A percentile compares a stretch with the other conserved stretches of the same genome.
Evolutionary conservation across 2,113 vertebrate genomes (phyloP).

Genomic region (Thinocorus orbignyianus): DNA sequence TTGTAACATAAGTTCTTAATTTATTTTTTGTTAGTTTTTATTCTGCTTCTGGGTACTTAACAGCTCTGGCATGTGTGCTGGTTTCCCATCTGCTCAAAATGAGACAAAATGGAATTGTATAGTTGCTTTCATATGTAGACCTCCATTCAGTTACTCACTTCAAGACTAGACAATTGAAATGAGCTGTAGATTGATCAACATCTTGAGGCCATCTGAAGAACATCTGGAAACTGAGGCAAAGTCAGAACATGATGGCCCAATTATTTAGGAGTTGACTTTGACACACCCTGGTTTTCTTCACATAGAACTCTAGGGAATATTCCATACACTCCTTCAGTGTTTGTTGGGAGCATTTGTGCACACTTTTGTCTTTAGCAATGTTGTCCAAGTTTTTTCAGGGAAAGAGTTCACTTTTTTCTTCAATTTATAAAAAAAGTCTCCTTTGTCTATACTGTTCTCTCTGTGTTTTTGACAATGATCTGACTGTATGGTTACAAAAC

Average conservation of each 20-base stretch:
- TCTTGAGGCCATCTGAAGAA: conserved; percentile 19
- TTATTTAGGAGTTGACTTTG: not conserved
- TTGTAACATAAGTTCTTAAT: not conserved
- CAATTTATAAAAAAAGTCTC: not conserved
- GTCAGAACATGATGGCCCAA: not conserved
- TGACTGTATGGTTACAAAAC: not conserved
- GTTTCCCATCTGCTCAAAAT: not conserved
- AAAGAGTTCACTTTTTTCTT: not conserved
- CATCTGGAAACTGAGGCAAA: not conserved
- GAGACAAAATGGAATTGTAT: not conserved
- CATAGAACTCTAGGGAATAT: not conserved
- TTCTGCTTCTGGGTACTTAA: conserved; percentile 16
- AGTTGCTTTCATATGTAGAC: not conserved
- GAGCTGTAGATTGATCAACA: not conserved
- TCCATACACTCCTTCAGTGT: not conserved
- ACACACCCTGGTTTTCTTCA: not conserved
- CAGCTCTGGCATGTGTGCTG: not conserved
- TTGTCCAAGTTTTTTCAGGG: not conserved
- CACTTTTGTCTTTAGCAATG: not conserved
- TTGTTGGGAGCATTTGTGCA: not conserved
- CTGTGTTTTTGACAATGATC: not conserved
- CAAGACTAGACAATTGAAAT: not conserved
- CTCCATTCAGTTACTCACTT: not conserved
- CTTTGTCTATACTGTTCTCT: not conserved
- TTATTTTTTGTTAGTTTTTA: conserved; percentile 3